Conservation (phyloP, 2,113 vertebrate genomes). For the Salvelinus namaycush region DNA sequence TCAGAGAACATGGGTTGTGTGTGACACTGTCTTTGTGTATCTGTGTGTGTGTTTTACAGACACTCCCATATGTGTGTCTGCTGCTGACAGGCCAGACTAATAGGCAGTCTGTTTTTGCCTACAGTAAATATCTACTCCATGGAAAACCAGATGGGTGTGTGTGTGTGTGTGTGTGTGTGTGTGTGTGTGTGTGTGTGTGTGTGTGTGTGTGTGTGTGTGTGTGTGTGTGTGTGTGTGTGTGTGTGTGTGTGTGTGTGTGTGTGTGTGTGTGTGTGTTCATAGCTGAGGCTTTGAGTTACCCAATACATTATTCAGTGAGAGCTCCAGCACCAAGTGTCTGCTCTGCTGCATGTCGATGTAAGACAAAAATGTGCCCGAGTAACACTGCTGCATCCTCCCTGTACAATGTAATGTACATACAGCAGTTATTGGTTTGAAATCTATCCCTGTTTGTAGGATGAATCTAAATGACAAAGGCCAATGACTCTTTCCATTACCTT, state of each 20-base stretch:
- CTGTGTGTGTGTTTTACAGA: constrained; percentile 21
- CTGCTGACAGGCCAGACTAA: constrained; percentile 1
- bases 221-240: neutral
- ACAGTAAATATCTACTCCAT: neutral
- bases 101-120: constrained; percentile 19
- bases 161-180: no score
- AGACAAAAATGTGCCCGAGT: no score
- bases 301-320: neutral
- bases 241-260: constrained; percentile 8
- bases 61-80: constrained; percentile 35
- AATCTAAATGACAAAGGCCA: neutral
- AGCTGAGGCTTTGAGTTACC: neutral
- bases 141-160: no score
- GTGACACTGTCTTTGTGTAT: neutral
- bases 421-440: neutral
- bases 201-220: neutral
- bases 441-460: neutral
- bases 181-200: neutral
- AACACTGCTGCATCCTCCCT: no score
- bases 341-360: no score
- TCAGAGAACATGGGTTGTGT: constrained; percentile 25
- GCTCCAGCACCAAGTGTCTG: no score
- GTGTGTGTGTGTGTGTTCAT: neutral
- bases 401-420: no score
- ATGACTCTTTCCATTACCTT: neutral